phyloP scores from a whole-genome alignment of 2,797 vertebrate species.

The Acrossocheilus fasciatus region DNA sequence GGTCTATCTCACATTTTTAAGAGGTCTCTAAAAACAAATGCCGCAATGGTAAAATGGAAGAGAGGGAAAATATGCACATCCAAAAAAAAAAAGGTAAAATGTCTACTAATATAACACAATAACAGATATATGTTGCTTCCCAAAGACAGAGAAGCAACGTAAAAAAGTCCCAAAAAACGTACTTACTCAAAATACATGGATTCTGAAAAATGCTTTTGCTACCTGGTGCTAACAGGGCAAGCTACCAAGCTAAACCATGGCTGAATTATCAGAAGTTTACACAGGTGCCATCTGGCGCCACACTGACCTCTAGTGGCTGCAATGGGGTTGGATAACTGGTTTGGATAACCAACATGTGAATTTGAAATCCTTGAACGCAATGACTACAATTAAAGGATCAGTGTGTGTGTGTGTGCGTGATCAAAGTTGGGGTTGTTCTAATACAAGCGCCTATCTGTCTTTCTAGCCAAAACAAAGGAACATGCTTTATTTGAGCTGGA shows the following conservation, averaged over 20 bases:
- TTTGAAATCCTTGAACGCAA: slow-evolving; percentile 26
- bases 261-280: slow-evolving; percentile 37
- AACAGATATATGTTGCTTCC: not conserved
- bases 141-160: not conserved
- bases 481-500: slow-evolving; percentile 42
- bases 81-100: not conserved
- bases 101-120: not conserved
- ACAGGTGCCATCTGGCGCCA: slow-evolving; percentile 30
- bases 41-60: not conserved
- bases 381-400: slow-evolving; percentile 39
- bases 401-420: slow-evolving; percentile 10
- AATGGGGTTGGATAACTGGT: not conserved
- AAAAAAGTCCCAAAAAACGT: too few relatives aligned
- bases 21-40: not conserved
- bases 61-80: not conserved
- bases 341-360: slow-evolving; percentile 8
- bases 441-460: slow-evolving; percentile 24
- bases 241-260: not conserved
- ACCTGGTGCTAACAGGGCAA: not conserved
- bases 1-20: not conserved
- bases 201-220: not conserved
- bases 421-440: slow-evolving; percentile 36
- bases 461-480: slow-evolving; percentile 14
- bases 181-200: not conserved
- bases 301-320: slow-evolving; percentile 54